Evolutionary conservation across 2,113 vertebrate genomes (phyloP).

Genomic region (Hemiscyllium ocellatum): DNA sequence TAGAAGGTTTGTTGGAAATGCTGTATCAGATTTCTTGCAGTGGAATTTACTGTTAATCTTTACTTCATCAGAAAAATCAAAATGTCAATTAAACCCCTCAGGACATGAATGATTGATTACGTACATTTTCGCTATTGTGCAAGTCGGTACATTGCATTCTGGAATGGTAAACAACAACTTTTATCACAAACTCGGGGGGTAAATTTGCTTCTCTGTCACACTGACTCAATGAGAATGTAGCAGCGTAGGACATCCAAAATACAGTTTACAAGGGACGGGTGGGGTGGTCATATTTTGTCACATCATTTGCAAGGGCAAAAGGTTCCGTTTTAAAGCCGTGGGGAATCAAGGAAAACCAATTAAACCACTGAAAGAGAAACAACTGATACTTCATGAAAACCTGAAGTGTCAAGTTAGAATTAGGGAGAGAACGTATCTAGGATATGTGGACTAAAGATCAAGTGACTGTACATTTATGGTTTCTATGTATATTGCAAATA

Average conservation of each 20-base stretch:
- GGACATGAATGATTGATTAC: not conserved
- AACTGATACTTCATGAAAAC: not conserved
- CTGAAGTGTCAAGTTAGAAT: not conserved
- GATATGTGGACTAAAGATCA: not conserved
- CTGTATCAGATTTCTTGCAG: not conserved
- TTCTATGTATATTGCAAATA: not conserved
- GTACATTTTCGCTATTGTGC: not conserved
- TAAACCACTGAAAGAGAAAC: not conserved
- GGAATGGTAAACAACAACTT: not conserved
- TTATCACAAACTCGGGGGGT: not conserved
- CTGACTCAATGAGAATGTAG: not conserved
- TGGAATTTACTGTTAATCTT: not conserved
- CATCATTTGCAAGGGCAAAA: constrained; percentile 3
- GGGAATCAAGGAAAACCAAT: not conserved
- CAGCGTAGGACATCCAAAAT: not conserved
- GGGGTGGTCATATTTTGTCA: not conserved
- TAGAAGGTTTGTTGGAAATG: not conserved
- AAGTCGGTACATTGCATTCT: not conserved
- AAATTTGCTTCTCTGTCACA: not conserved
- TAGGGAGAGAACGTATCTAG: not conserved
- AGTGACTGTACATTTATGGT: not conserved
- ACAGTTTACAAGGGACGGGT: not conserved
- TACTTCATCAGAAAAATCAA: not conserved
- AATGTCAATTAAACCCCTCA: not conserved
- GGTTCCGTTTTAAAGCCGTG: not conserved